Conservation (phyloP, 64 coral and sea anemone species). For the Dendronephthya gigantea region DNA sequence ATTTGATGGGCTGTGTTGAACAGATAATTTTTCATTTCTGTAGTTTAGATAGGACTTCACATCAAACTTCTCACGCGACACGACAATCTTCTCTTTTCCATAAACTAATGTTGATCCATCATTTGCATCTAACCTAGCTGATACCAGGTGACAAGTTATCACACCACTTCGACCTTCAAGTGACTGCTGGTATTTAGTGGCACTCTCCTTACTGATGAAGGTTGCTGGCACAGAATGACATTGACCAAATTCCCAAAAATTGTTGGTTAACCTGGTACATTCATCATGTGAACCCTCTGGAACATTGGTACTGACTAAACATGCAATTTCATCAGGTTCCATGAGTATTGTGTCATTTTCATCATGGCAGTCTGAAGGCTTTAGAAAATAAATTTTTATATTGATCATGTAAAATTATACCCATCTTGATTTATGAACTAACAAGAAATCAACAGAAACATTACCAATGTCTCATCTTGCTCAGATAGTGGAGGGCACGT, state of each 20-base stretch:
- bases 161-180: conserved; percentile 2
- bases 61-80: neutral
- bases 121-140: neutral
- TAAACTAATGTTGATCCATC: neutral
- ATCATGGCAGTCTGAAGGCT: conserved; percentile 1
- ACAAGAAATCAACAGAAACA: neutral
- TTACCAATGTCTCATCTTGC: neutral
- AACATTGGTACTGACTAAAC: neutral
- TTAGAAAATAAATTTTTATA: neutral
- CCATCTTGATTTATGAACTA: neutral
- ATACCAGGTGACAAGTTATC: neutral
- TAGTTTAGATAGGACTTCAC: neutral
- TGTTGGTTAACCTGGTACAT: neutral
- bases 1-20: conserved; percentile 1
- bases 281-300: conserved; percentile 5
- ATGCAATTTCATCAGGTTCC: conserved; percentile 4
- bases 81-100: neutral
- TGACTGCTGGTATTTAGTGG: neutral
- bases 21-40: neutral
- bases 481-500: too few species aligned
- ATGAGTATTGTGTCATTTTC: neutral
- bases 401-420: neutral
- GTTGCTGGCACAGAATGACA: neutral
- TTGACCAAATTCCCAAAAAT: neutral
- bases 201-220: neutral